Evolutionary conservation across 1,140 invertebrate species (phyloP).

Genomic region (Drosophila carrolli): DNA sequence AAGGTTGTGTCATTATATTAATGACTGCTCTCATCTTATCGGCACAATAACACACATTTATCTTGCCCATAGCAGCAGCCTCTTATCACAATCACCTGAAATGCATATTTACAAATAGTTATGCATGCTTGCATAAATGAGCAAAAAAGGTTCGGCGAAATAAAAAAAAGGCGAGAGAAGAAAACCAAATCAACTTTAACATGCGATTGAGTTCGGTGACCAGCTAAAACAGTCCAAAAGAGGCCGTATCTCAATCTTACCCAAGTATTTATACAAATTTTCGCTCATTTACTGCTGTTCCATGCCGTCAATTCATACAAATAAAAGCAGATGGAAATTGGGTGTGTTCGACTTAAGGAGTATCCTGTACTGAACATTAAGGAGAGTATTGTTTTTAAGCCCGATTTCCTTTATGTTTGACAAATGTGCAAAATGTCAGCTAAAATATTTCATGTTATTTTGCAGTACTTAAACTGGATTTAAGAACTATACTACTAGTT

Average conservation of each 20-base stretch:
- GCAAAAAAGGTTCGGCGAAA: conserved; percentile 31
- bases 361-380: not conserved
- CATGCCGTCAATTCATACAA: conserved; percentile 21
- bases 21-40: conserved; percentile 64
- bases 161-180: conserved; percentile 23
- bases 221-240: conserved; percentile 50
- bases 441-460: no score
- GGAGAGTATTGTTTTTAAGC: no score
- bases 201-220: conserved; percentile 66
- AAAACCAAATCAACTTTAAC: conserved; percentile 56
- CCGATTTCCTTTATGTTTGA: no score
- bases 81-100: conserved; percentile 66
- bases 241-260: conserved; percentile 57
- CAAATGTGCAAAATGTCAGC: no score
- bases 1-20: conserved; percentile 71
- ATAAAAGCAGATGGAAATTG: conserved; percentile 8
- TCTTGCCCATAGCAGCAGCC: conserved; percentile 45
- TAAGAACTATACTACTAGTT: no score
- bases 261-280: conserved; percentile 50
- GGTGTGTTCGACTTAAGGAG: conserved; percentile 2
- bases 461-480: no score
- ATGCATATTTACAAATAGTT: conserved; percentile 78
- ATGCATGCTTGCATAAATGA: conserved; percentile 76
- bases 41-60: conserved; percentile 64
- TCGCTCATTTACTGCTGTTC: conserved; percentile 19